These are phyloP conservation scores for Chelonia mydas DNA, from an alignment of 2,797 vertebrate genomes.

Conservation along the genomic window DNA sequence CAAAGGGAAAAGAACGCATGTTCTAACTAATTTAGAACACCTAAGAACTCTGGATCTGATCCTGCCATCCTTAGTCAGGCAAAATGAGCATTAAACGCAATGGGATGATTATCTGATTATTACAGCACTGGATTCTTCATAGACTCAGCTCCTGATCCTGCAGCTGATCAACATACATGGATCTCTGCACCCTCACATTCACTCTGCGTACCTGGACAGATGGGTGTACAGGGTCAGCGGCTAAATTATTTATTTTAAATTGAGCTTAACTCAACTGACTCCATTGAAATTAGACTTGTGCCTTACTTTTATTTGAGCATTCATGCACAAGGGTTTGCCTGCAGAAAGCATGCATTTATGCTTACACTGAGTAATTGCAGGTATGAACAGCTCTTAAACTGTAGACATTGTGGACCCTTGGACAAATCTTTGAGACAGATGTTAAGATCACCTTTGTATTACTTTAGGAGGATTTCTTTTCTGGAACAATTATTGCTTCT, in stretches of 20 bases:
- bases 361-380: no score
- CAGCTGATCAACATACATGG: not conserved
- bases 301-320: not conserved
- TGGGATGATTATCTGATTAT: not conserved
- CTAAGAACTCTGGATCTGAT: not conserved
- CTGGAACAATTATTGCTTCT: not conserved
- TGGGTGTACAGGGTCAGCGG: not conserved
- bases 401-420: fast-evolving
- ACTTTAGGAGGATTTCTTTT: not conserved
- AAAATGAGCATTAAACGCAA: not conserved
- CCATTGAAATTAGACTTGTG: not conserved
- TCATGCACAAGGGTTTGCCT: not conserved
- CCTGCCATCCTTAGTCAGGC: not conserved
- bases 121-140: not conserved
- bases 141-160: not conserved
- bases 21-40: not conserved
- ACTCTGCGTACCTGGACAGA: not conserved
- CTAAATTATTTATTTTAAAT: not conserved
- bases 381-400: not conserved
- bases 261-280: not conserved
- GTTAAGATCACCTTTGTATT: not conserved
- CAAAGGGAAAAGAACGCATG: not conserved
- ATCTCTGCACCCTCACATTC: not conserved
- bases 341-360: not conserved
- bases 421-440: not conserved